Evolutionary conservation across 2,888 invertebrate species (phyloP), one percentile per base, ranked within the genome.

Genomic region (Caenorhabditis sulstoni): DNA sequence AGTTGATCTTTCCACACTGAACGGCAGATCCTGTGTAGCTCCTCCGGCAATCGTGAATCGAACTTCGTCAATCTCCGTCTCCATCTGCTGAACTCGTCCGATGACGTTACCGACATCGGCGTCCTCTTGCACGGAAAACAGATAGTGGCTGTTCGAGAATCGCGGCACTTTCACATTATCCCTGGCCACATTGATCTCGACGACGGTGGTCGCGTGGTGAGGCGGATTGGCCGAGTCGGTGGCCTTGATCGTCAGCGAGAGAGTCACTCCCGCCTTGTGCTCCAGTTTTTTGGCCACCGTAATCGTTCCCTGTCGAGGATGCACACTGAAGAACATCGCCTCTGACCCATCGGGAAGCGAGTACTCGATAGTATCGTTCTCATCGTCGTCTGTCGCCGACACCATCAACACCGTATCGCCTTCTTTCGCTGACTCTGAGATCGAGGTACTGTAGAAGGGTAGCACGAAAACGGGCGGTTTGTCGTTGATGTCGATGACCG

Each of bases 241-340:
- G 16, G 95, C 97, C 77, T 95, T 93, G 62, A 97, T 94, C 92
- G 96, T 96, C 91, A 96, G 94, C 92, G 95, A 95, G 91, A 95
- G 94, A 65, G 94, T 92, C 91, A 94, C 93, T 75, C 94, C 94
- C 90, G 93, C 94, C 94, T 77, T 77, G 12, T 62, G 71, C 35
- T 62, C 78, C 39, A 80, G 39, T 20, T 76, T 70, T 57, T 75
- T 75, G n/a, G 64, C 66, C 7, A 83, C 70, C 16, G 81, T 74
- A 3, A 84, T 45, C 0, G 79, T 76, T 55, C 84, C 84, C 35
- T 81, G 84, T 12, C 70, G 64, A 11, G 81, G 79, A 64, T 84
- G 84, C n/a, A 84, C 65, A 1, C 39, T 47, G 81, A 84, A 84
- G 16, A 77, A 58, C 9, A 53, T 52, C 11, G 76, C 50, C 8